Base-by-base conservation (phyloP, 2,888 invertebrate genomes). In the Phengaris arion region DNA sequence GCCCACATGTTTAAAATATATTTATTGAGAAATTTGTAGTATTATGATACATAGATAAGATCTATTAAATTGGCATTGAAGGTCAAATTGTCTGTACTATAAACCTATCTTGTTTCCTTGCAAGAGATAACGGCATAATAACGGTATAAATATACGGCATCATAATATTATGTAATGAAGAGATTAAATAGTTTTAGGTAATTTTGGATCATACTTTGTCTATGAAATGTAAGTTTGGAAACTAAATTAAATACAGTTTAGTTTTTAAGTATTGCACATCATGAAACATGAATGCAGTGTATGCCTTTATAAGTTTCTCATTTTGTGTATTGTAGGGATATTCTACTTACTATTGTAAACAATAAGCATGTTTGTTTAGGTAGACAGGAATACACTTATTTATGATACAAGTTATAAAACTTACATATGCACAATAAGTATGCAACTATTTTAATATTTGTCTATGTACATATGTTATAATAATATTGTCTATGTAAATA, bases 81-180 rank as follows among this genome's bases (percentile, higher is more conserved):
- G 70, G 70, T 70, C 70, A 70, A 52, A 70, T 51, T 70, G 22
- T 52, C n/a, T 52, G 52, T 70, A 70, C 70, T 52, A 51, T 13
- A 9, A 51, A 70, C 70, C 15, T 70, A 52, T 70, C 48, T 70
- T 15, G 35, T 64, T 64, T 64, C 64, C 64, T 70, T 48, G n/a
- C 15, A 70, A 70, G 15, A 70, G 70, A 70, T 70, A 70, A 70
- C 70, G 52, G 51, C 22, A 10, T 59, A 59, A 10, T 59, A 70
- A 70, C 70, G 52, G 52, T 10, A 10, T 59, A 59, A 10, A 22
- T 22, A 22, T 59, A 22, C 1, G 22, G 22, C 22, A 22, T 15
- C 15, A 59, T 59, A 45, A 35, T 35, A 64, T 64, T 35, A 64
- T 64, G 64, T 45, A 64, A 64, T 35, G 35, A 64, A 22, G 12